phyloP scores from a whole-genome alignment of 2,888 invertebrate genomes.

The Agrenia bidenticulata region DNA sequence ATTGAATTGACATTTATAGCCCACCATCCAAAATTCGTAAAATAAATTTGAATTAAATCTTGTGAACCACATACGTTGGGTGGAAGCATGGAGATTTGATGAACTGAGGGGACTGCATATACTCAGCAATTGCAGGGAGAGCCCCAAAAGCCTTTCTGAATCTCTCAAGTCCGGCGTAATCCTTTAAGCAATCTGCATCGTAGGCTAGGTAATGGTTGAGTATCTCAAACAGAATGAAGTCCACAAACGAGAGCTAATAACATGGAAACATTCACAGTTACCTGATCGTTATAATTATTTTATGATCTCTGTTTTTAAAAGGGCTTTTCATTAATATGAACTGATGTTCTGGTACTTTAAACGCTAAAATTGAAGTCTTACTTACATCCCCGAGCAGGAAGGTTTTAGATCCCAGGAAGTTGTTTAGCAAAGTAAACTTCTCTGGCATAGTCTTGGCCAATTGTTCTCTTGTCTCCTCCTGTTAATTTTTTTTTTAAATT shows the following conservation, averaged over 20 bases:
- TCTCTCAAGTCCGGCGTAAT: slow-evolving; percentile 55
- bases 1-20: no score
- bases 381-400: slow-evolving; percentile 34
- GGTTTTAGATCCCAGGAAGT: slow-evolving; percentile 28
- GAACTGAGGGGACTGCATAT: slow-evolving; percentile 54
- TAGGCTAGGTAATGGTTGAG: slow-evolving; percentile 56
- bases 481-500: not conserved
- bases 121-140: slow-evolving; percentile 54
- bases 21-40: no score
- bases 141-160: slow-evolving; percentile 56
- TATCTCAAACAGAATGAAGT: slow-evolving; percentile 58
- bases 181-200: slow-evolving; percentile 54
- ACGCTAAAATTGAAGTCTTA: no score
- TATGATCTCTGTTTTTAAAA: no score
- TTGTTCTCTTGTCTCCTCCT: slow-evolving; percentile 22
- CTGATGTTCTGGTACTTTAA: no score
- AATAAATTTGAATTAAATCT: not conserved
- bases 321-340: no score
- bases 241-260: slow-evolving; percentile 54
- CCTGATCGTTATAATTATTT: not conserved
- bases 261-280: not conserved
- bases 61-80: slow-evolving; percentile 28
- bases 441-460: slow-evolving; percentile 20
- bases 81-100: slow-evolving; percentile 55
- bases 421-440: slow-evolving; percentile 23